phyloP scores from a whole-genome alignment of 2,797 vertebrate genomes.

The Mallotus villosus region DNA sequence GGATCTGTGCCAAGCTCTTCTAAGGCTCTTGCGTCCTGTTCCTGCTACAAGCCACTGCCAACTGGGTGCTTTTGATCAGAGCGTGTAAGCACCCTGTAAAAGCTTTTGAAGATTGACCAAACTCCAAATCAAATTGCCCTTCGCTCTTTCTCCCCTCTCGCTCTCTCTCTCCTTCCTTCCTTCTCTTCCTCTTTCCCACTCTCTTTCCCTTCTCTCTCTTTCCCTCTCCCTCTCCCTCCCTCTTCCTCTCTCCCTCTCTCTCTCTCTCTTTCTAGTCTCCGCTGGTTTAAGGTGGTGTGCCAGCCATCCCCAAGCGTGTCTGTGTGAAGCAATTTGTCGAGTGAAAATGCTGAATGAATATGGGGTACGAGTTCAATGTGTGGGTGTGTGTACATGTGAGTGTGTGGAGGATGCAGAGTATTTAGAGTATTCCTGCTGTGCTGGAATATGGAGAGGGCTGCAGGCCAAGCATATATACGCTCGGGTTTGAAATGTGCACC shows the following conservation, averaged over 20 bases:
- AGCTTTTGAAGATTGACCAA: conserved; percentile 71
- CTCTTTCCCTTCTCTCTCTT: too few species aligned
- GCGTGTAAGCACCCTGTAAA: conserved; percentile 65
- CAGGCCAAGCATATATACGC: too few species aligned
- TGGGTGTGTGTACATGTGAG: conserved; percentile 3
- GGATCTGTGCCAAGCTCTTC: conserved; percentile 59
- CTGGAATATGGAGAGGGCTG: too few species aligned
- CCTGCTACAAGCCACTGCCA: conserved; percentile 52
- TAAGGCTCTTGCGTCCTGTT: conserved; percentile 57
- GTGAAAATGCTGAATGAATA: conserved; percentile 56
- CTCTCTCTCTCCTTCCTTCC: too few species aligned
- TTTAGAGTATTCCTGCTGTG: too few species aligned
- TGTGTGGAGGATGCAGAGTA: too few species aligned
- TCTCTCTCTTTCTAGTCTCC: conserved; percentile 14
- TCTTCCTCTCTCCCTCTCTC: neutral
- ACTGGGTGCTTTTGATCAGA: conserved; percentile 65
- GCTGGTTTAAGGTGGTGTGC: conserved; percentile 57
- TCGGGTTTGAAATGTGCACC: too few species aligned
- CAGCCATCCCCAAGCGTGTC: conserved; percentile 53
- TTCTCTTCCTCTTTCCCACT: too few species aligned
- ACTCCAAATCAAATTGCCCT: conserved; percentile 62
- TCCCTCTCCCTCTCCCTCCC: too few species aligned
- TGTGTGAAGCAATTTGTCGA: conserved; percentile 63
- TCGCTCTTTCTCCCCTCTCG: conserved; percentile 19
- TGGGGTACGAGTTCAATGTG: conserved; percentile 46